Base-by-base conservation (phyloP, 1,140 invertebrate species). In the Drosophila oshimai region DNA sequence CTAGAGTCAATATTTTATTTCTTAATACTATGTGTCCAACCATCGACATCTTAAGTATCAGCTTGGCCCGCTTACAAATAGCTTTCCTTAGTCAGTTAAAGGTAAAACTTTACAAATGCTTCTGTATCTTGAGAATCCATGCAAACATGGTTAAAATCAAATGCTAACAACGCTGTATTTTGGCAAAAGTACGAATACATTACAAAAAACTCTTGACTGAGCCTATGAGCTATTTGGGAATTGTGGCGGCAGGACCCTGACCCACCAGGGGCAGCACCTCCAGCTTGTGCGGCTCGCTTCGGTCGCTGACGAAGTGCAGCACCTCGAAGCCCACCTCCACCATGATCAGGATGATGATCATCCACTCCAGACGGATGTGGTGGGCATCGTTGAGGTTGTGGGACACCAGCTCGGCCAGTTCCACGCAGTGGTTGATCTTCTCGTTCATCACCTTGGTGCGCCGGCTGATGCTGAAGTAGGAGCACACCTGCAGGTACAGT, bases 311-410 rank as follows among this genome's bases (percentile, higher is more conserved):
- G 88, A 95, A 96, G 92, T 98, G 97, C 9, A 98, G 90, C 51
- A 94, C 92, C 92, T 98, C 97, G 91, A 98, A 98, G 33, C 92
- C 94, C 28, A 99, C 97, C 93, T 99, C 98, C 0, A 98, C 95
- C 94, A 98, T 95, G 91, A 99, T 99, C 13, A 99, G 93, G 39
- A 96, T 92, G 53, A 99, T 99, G 49, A 99, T 98, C 96, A 99
- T 98, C 96, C 96, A 97, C 91, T 99, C 98, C 0, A 99, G 93
- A 3, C 97, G 92, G 2, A 96, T 94, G 90, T 98, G 97, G 92
- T 99, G 97, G 7, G 95, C 93, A 91, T 99, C 97, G 65, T 95
- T 97, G 7, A 99, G 92, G 93, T 98, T 96, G 22, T 95, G 93
- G 0, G 96, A 96, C 0, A 99, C 90, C 17, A 99, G 92, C 89